Evolutionary conservation across 2,113 vertebrate genomes (phyloP).

Genomic region (Psittacus erithacus): DNA sequence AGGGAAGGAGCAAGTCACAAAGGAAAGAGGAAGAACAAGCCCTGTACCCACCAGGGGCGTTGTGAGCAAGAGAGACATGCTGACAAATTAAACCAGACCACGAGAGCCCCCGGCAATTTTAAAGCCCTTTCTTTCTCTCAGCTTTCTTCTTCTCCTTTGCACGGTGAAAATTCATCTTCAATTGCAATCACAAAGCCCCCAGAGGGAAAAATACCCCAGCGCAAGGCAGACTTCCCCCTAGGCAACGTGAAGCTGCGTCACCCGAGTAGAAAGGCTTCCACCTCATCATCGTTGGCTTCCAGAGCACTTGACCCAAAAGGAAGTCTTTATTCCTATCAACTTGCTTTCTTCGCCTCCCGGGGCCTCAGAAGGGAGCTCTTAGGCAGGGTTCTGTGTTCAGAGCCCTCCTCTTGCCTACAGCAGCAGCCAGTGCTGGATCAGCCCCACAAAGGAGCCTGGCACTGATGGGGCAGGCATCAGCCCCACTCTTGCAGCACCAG

Average conservation of each 20-base stretch:
- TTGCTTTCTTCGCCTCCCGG: not conserved
- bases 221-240: conserved; percentile 26
- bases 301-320: conserved; percentile 44
- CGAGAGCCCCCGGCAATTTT: not conserved
- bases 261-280: conserved; percentile 31
- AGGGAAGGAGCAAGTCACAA: not conserved
- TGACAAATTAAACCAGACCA: conserved; percentile 17
- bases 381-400: not conserved
- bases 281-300: conserved; percentile 22
- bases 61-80: not conserved
- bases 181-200: not conserved
- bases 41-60: not conserved
- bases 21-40: conserved; percentile 1
- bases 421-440: no score
- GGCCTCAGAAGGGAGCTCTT: not conserved
- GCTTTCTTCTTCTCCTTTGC: conserved; percentile 54
- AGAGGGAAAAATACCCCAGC: conserved; percentile 24
- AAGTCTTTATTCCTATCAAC: conserved; percentile 36
- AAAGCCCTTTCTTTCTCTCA: not conserved
- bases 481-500: not conserved
- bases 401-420: not conserved
- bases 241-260: conserved; percentile 12
- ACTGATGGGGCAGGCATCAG: not conserved
- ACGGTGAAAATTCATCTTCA: conserved; percentile 49
- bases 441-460: not conserved